Conservation (phyloP, 2,113 vertebrate species). For the Oreocharis arfaki region DNA sequence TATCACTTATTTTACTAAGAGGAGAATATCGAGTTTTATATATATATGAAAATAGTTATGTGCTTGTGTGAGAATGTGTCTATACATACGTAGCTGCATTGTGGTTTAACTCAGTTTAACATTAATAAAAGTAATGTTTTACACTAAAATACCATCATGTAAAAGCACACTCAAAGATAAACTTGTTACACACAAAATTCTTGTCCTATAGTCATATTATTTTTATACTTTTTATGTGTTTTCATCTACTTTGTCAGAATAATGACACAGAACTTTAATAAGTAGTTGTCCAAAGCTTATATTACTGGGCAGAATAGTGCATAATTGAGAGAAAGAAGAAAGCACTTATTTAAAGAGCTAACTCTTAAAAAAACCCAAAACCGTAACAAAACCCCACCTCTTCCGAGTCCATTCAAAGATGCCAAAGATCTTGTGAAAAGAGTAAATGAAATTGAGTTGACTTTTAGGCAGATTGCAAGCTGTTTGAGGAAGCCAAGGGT, state of each 20-base stretch:
- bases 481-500: not conserved
- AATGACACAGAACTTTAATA: not conserved
- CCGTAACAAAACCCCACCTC: rapidly evolving
- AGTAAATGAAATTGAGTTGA: not conserved
- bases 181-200: not conserved
- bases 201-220: not conserved
- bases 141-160: not conserved
- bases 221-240: not conserved
- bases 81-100: not conserved
- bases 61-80: not conserved
- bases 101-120: not conserved
- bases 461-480: not conserved
- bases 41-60: not conserved
- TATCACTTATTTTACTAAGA: not conserved
- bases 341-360: not conserved
- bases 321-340: not conserved
- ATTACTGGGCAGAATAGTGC: not conserved
- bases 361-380: not conserved
- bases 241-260: not conserved
- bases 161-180: not conserved
- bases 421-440: not conserved
- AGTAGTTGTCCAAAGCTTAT: not conserved
- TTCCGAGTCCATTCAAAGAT: not conserved
- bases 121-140: not conserved
- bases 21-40: not conserved